These are phyloP conservation scores for Drosophila fungiperda DNA, from an alignment of 2,888 invertebrate genomes.

Conservation along the genomic window DNA sequence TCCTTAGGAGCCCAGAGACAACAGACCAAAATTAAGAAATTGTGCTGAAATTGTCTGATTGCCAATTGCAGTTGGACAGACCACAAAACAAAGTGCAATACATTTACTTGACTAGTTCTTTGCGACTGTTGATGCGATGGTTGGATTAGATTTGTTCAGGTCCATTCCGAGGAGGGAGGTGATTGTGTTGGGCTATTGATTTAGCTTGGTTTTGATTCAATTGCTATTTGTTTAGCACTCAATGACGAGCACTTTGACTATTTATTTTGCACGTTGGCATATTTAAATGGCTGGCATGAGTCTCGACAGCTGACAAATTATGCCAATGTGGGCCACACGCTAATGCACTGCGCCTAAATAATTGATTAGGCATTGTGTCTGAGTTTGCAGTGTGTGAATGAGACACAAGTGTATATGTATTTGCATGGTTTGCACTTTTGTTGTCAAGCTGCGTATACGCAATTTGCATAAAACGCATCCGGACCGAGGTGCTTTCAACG, in stretches of 20 bases:
- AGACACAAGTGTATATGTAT: constrained; percentile 28
- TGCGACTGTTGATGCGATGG: constrained; percentile 11
- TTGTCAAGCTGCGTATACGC: constrained; percentile 61
- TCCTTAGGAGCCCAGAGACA: constrained; percentile 27
- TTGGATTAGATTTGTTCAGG: constrained; percentile 17
- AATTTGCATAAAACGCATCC: constrained; percentile 60
- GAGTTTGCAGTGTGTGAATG: constrained; percentile 63
- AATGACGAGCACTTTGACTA: constrained; percentile 58
- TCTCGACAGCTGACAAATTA: constrained; percentile 70
- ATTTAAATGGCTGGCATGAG: constrained; percentile 65
- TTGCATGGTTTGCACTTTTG: constrained; percentile 25
- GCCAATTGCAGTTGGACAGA: constrained; percentile 51
- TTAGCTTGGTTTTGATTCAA: constrained; percentile 40
- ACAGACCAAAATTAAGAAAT: constrained; percentile 44
- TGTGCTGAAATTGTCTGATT: constrained; percentile 64
- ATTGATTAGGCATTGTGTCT: constrained; percentile 60
- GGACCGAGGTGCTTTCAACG: constrained; percentile 50
- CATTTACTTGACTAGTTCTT: constrained; percentile 45
- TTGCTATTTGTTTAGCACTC: constrained; percentile 56
- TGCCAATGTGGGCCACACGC: constrained; percentile 60
- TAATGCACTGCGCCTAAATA: constrained; percentile 74
- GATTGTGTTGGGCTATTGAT: constrained; percentile 23
- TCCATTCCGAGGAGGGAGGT: constrained; percentile 1
- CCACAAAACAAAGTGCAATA: constrained; percentile 58
- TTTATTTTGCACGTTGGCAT: constrained; percentile 67